Percentiles rank a stretch among this genome's conserved stretches.
These are phyloP conservation scores for Nerophis lumbriciformis DNA, from an alignment of 2,113 vertebrate genomes.

Conservation along the genomic window DNA sequence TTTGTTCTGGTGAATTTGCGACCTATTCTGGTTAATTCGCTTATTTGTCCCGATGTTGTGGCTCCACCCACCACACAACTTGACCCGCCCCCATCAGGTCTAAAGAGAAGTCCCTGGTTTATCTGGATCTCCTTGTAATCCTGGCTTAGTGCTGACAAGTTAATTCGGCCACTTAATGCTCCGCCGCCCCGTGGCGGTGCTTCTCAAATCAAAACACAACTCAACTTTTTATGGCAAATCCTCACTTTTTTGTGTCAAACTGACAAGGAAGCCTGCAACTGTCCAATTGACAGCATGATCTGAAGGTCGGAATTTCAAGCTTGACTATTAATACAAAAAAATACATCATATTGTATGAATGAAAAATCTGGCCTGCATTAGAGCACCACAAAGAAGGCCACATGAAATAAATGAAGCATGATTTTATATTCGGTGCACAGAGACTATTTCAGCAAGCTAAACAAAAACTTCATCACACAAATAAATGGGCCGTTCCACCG, in stretches of 20 bases:
- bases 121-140: conserved; percentile 66
- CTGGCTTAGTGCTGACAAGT: conserved; percentile 63
- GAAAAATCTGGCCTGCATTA: no score
- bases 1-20: no score
- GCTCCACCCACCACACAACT: conserved; percentile 13
- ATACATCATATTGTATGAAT: no score
- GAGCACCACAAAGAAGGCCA: no score
- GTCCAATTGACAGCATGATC: not conserved
- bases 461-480: no score
- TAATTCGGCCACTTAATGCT: conserved; percentile 65
- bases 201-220: conserved; percentile 24
- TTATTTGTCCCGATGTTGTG: not conserved
- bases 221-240: conserved; percentile 4
- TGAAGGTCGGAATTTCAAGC: no score
- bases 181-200: conserved; percentile 37
- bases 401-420: no score
- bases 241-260: conserved; percentile 4
- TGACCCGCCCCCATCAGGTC: conserved; percentile 38
- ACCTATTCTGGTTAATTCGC: no score
- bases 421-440: no score
- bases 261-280: not conserved
- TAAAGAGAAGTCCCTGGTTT: conserved; percentile 64
- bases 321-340: no score
- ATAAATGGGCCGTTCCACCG: no score
- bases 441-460: no score